Evolutionary conservation across 1,140 invertebrate genomes (phyloP), one percentile per base, ranked within the genome.

Genomic region (Leptinotarsa undecemlineata): DNA sequence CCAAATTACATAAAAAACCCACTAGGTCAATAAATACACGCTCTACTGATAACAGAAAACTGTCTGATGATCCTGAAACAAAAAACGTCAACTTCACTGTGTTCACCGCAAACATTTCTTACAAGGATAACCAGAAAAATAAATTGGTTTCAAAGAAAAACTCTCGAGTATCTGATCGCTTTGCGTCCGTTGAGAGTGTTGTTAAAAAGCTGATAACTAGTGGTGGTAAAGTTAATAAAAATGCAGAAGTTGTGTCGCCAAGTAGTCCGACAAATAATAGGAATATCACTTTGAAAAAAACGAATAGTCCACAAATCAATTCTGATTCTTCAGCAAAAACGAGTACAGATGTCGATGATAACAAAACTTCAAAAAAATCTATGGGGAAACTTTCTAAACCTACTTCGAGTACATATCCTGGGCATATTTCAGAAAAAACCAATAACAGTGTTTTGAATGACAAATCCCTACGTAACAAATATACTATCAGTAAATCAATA

Each of bases 101-200:
- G 51, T 19, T 57, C 4, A 57, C 51, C 0, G 51, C 51, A 15
- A 57, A 57, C 51, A 57, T 57, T 57, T 57, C 51, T 17, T 57
- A 5, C 51, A 57, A 19, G 14, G 51, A 57, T 8, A 15, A 57
- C n/a, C 51, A 57, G n/a, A 57, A 15, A 17, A 57, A 4, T 17
- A 17, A 57, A 57, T n/a, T 42, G 33, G 2, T 63, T 63, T 19
- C n/a, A 2, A 17, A 23, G 17, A 42, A n/a, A 4, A n/a, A 2
- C 17, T 19, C 26, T 1, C 23, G 26, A 67, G 42, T 42, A 11
- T 13, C 19, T 19, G 8, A 67, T 21, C 64, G 64, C n/a, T 67
- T 67, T 21, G 64, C 64, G 15, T 67, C 64, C n/a, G 21, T 67
- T n/a, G 64, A 67, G 26, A 67, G 64, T 67, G 64, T 67, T 6